A percentile compares a stretch with the other conserved stretches of the same genome.
phyloP scores from a whole-genome alignment of 2,888 invertebrate genomes.

The Eledona agricola region DNA sequence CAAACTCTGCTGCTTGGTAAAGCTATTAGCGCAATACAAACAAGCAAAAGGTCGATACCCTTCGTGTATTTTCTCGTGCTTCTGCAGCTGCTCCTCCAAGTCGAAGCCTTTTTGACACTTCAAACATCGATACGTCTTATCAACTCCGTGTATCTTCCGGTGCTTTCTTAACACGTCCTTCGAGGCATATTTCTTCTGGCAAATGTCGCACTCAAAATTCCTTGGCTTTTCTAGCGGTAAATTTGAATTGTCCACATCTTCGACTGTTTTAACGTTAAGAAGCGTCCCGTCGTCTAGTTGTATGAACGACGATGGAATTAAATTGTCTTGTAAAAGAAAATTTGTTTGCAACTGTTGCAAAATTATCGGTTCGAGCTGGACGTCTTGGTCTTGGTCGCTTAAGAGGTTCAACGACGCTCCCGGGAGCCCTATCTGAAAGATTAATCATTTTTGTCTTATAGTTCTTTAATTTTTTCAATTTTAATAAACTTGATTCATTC shows the following conservation, averaged over 20 bases:
- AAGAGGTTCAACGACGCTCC: slow-evolving; percentile 6
- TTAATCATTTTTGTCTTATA: no score
- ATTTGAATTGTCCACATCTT: neutral
- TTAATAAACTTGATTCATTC: no score
- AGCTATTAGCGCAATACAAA: slow-evolving; percentile 68
- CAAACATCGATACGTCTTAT: slow-evolving; percentile 67
- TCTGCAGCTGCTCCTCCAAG: slow-evolving; percentile 68
- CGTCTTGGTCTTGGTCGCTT: slow-evolving; percentile 11
- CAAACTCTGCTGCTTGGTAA: slow-evolving; percentile 69
- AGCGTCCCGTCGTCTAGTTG: slow-evolving; percentile 42
- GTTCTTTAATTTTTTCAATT: no score
- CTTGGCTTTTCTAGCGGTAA: slow-evolving; percentile 30
- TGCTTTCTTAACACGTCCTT: slow-evolving; percentile 57
- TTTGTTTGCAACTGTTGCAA: slow-evolving; percentile 45
- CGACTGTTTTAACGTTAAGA: slow-evolving; percentile 38
- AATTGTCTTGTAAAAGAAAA: slow-evolving; percentile 41
- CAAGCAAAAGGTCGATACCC: slow-evolving; percentile 68
- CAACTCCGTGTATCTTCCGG: slow-evolving; percentile 66
- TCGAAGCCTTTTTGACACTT: slow-evolving; percentile 69
- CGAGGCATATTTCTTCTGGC: slow-evolving; percentile 54
- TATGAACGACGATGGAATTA: slow-evolving; percentile 30
- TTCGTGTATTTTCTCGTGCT: slow-evolving; percentile 69
- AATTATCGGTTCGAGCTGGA: slow-evolving; percentile 41
- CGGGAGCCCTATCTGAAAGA: neutral
- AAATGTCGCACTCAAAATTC: slow-evolving; percentile 55